phyloP scores from a whole-genome alignment of 2,113 vertebrate species.

The Heterocephalus glaber region DNA sequence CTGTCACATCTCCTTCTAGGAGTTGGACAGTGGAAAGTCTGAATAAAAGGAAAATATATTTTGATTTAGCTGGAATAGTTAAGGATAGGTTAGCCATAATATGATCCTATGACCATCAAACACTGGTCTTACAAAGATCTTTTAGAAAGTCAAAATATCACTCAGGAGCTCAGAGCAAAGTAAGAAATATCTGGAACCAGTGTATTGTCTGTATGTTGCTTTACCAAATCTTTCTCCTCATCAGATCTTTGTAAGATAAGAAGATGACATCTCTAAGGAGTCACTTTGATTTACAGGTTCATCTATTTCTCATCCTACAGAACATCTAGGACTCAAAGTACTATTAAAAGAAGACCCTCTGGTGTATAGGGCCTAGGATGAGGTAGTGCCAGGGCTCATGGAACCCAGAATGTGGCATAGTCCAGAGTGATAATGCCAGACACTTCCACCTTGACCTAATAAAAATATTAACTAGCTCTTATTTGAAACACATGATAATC shows the following conservation, averaged over 20 bases:
- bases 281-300: background rate
- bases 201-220: background rate
- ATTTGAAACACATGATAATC: slow-evolving; percentile 62
- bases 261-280: background rate
- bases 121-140: background rate
- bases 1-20: background rate
- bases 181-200: background rate
- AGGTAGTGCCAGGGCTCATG: background rate
- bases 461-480: background rate
- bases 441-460: background rate
- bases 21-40: background rate
- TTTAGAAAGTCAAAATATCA: background rate
- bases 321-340: background rate
- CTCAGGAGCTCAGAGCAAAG: background rate
- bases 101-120: background rate
- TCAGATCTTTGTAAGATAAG: background rate
- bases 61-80: slow-evolving; percentile 9
- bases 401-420: background rate
- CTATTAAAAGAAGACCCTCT: background rate
- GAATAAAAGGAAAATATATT: background rate
- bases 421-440: background rate
- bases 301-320: background rate
- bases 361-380: background rate
- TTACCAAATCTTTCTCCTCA: background rate
- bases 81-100: background rate